Evolutionary conservation across 2,797 vertebrate genomes (phyloP), one percentile per base, ranked within the genome.

Genomic region (Esox lucius): DNA sequence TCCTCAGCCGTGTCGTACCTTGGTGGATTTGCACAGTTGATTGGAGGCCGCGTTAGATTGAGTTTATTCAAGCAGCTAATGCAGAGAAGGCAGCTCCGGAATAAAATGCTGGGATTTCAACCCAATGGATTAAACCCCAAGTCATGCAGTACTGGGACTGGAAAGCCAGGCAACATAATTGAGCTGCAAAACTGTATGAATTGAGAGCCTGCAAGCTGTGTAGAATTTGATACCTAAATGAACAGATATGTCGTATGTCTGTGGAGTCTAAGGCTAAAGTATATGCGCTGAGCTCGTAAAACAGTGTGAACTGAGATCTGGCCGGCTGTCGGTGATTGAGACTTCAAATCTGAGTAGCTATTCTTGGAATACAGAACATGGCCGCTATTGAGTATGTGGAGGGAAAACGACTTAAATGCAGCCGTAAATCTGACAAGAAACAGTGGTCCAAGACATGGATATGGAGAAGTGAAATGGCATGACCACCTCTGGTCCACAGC

Each of bases 401-500:
- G 64, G 28, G 26, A 66, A 31, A 66, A 4, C 15, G 16, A 28
- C 62, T 65, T 26, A 16, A 65, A 65, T 78, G 78, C 82, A 75
- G 78, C 81, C 3, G 26, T 53, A 3, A 74, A 22, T 74, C 72
- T 67, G 72, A 22, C 42, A 62, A 62, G 13, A 51, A 80, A 85
- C 64, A 82, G 78, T 78, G 74, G 71, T 85, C 80, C 67, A 81
- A 82, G 84, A 84, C 81, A 75, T 76, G 76, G 78, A 84, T 82
- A 86, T 83, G 78, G 74, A 85, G 87, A 84, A 83, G 88, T 78
- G 76, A 85, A 84, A 76, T 77, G 35, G 70, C 81, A 78, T 64
- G 22, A 53, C 9, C 39, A 42, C 16, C 62, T 42, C 24, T 48
- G 33, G 16, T 46, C n/a, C 19, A 31, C 15, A 33, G 74, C 75